Conservation (phyloP, 2,797 vertebrate genomes). For the Remorina albescens region DNA sequence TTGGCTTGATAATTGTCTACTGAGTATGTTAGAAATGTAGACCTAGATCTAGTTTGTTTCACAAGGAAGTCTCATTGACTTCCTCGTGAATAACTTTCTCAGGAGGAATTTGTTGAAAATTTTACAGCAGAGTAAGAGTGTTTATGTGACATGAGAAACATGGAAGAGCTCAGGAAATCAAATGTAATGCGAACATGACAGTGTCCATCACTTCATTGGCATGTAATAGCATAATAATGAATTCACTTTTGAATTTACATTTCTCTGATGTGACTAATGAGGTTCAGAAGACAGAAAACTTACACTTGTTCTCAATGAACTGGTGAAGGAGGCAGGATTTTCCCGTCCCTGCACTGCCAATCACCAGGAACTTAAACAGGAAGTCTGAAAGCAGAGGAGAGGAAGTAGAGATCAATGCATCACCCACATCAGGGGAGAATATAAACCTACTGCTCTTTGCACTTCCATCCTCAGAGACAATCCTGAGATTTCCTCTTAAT, state of each 20-base stretch:
- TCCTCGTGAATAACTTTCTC: slow-evolving; percentile 26
- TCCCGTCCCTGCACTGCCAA: slow-evolving; percentile 94
- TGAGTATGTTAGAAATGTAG: slow-evolving; percentile 13
- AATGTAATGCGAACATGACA: background rate
- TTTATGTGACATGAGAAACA: background rate
- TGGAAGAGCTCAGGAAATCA: slow-evolving; percentile 13
- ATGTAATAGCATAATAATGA: slow-evolving; percentile 1
- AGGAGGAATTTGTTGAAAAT: slow-evolving; percentile 1
- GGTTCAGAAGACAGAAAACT: slow-evolving; percentile 59
- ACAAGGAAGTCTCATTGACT: slow-evolving; percentile 1
- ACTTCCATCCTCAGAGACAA: slow-evolving; percentile 44
- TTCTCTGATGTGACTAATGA: slow-evolving; percentile 7
- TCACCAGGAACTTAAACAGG: slow-evolving; percentile 97
- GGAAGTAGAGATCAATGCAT: slow-evolving; percentile 52
- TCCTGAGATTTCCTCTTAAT: slow-evolving; percentile 61
- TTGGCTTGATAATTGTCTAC: slow-evolving; percentile 17
- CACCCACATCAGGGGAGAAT: slow-evolving; percentile 18
- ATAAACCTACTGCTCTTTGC: slow-evolving; percentile 28
- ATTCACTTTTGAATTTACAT: background rate
- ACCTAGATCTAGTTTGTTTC: slow-evolving; percentile 5
- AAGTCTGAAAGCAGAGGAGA: slow-evolving; percentile 87
- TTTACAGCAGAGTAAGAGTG: background rate
- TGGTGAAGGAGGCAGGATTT: slow-evolving; percentile 97
- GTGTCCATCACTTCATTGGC: background rate
- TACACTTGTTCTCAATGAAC: slow-evolving; percentile 97